These are phyloP conservation scores for Physocephala rufipes DNA, from an alignment of 2,888 invertebrate genomes.

Conservation along the genomic window DNA sequence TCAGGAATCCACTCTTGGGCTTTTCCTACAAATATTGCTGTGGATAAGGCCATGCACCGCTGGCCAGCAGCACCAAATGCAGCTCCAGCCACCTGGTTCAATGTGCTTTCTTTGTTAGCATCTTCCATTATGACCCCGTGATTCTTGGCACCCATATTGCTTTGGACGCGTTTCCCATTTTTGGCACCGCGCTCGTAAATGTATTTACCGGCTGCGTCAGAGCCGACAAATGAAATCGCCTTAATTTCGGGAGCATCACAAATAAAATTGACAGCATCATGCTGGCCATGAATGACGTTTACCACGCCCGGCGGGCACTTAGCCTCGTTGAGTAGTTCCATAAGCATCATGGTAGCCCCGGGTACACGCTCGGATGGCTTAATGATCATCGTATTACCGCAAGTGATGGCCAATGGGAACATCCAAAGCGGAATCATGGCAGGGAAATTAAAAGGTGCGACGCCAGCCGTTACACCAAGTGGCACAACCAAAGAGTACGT, in stretches of 20 bases:
- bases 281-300: slow-evolving; percentile 96
- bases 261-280: slow-evolving; percentile 95
- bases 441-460: slow-evolving; percentile 99
- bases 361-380: slow-evolving; percentile 99
- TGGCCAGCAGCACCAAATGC: slow-evolving; percentile 99
- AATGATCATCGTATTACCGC: slow-evolving; percentile 94
- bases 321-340: slow-evolving; percentile 91
- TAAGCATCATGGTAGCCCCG: slow-evolving; percentile 93
- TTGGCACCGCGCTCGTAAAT: slow-evolving; percentile 92
- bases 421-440: slow-evolving; percentile 99
- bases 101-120: slow-evolving; percentile 95
- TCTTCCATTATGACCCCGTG: slow-evolving; percentile 97
- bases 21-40: slow-evolving; percentile 71
- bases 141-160: slow-evolving; percentile 99
- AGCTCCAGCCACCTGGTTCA: slow-evolving; percentile 92
- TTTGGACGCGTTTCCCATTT: slow-evolving; percentile 95
- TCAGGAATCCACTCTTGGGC: slow-evolving; percentile 95
- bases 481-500: slow-evolving; percentile 91
- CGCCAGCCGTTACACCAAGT: slow-evolving; percentile 87
- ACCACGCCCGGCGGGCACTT: slow-evolving; percentile 97
- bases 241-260: slow-evolving; percentile 96
- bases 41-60: slow-evolving; percentile 97
- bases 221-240: slow-evolving; percentile 98
- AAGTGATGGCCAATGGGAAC: slow-evolving; percentile 84
- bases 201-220: slow-evolving; percentile 94